Evolutionary conservation across 2,888 invertebrate species (phyloP), one percentile per base, ranked within the genome.

Genomic region (Caenorhabditis sp.): DNA sequence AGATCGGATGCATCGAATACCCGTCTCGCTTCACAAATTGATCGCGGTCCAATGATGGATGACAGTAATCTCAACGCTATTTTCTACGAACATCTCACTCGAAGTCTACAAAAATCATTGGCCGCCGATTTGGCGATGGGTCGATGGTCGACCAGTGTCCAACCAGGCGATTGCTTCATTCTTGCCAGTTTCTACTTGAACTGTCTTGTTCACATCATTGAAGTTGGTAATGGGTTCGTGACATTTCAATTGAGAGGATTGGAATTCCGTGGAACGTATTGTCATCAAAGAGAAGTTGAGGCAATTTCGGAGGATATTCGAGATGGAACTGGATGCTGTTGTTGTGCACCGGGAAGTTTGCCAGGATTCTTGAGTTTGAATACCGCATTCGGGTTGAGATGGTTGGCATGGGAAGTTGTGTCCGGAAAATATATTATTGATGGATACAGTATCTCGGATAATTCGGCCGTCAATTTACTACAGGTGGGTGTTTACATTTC

Each of bases 31-130:
- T 94, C 95, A 21, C 97, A 99, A 88, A 89, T 99, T 59, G 97
- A 99, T 81, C 91, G 96, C 58, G 96, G 96, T 20, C 84, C 87
- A n/a, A 82, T 84, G 82, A 60, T 83, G 63, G 87, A 87, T 64
- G 97, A 99, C 89, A 97, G 97, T 89, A 99, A 99, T 89, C 89
- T 99, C 63, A 99, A 99, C 89, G 96, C 97, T 0, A 97, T 99
- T 87, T 99, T 99, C 90, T 99, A 99, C 89, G 99, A 99, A 89
- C 99, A 99, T 88, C 90, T 99, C 61, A 97, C 97, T 0, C 91
- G 97, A 59, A 75, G 73, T 53, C 69, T 81, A 1, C 97, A 99
- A 88, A 95, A 95, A 89, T 95, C 95, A 38, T 90, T 99, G 7
- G 96, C 81, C 94, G 97, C 97, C 0, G 97, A 97, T 89, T 91